phyloP scores from a whole-genome alignment of 2,888 invertebrate genomes.

The Gryllus longicercus region DNA sequence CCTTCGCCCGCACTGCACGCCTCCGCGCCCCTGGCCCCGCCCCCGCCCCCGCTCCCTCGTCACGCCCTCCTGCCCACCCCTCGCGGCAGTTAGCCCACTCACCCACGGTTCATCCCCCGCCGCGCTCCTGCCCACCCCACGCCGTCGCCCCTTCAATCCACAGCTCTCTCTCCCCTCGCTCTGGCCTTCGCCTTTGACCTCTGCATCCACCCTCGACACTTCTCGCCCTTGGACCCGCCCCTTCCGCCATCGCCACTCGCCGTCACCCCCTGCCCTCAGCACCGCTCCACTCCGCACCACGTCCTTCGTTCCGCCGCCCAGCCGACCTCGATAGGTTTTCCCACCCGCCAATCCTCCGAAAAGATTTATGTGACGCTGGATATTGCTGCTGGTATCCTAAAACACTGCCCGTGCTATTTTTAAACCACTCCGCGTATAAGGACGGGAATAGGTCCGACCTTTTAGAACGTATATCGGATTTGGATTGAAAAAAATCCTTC shows the following conservation, averaged over 20 bases:
- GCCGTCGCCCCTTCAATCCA: too few relatives aligned
- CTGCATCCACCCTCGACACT: neutral
- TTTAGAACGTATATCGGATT: too few relatives aligned
- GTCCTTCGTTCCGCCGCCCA: neutral
- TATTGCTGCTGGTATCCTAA: neutral
- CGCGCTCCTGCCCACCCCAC: neutral
- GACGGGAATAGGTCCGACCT: neutral
- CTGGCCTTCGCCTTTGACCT: too few relatives aligned
- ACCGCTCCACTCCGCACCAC: neutral
- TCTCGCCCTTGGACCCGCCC: neutral
- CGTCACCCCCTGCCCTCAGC: neutral
- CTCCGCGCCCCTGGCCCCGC: neutral
- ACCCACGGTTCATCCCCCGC: neutral
- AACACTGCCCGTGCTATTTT: neutral
- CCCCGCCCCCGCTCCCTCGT: neutral
- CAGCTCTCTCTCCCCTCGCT: too few relatives aligned
- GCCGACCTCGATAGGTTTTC: neutral
- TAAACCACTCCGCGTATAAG: neutral
- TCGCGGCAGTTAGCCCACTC: neutral
- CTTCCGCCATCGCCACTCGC: neutral
- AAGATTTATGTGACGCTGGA: conserved; percentile 6
- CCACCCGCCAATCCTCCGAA: neutral
- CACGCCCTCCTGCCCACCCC: neutral
- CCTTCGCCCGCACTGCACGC: neutral
- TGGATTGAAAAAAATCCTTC: too few relatives aligned